Conservation (phyloP, 2,113 vertebrate genomes). For the Ciconia maguari region DNA sequence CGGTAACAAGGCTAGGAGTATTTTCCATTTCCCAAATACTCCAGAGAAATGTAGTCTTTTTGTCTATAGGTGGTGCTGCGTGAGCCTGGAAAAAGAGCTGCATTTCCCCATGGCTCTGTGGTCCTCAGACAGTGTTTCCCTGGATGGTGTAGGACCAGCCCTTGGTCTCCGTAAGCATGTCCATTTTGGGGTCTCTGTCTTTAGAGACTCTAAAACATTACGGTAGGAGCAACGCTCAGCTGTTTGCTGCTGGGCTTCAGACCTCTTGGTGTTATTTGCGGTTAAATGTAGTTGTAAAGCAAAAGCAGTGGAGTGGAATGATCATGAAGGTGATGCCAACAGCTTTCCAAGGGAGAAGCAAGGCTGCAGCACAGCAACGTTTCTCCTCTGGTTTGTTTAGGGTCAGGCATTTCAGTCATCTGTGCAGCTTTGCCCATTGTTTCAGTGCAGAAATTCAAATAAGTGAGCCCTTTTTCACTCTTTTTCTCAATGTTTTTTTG, state of each 20-base stretch:
- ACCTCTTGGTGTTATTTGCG: neutral
- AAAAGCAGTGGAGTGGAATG: neutral
- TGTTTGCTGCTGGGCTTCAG: neutral
- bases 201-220: neutral
- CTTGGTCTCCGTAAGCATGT: fast-evolving
- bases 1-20: fast-evolving
- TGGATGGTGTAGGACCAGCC: neutral
- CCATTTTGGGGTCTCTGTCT: fast-evolving
- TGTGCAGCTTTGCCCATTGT: neutral
- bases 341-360: neutral
- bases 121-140: fast-evolving
- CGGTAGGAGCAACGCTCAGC: fast-evolving
- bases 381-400: neutral
- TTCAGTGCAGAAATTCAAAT: neutral
- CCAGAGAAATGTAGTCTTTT: neutral
- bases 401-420: neutral
- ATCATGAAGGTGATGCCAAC: fast-evolving
- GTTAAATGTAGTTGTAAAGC: neutral
- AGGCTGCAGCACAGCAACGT: fast-evolving
- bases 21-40: neutral
- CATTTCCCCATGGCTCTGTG: neutral
- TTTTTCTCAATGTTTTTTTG: neutral
- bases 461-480: neutral
- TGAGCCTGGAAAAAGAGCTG: constrained; percentile 6
- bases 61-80: constrained; percentile 39